These are phyloP conservation scores for Mustela lutreola DNA, from an alignment of 2,113 vertebrate species.

Conservation along the genomic window DNA sequence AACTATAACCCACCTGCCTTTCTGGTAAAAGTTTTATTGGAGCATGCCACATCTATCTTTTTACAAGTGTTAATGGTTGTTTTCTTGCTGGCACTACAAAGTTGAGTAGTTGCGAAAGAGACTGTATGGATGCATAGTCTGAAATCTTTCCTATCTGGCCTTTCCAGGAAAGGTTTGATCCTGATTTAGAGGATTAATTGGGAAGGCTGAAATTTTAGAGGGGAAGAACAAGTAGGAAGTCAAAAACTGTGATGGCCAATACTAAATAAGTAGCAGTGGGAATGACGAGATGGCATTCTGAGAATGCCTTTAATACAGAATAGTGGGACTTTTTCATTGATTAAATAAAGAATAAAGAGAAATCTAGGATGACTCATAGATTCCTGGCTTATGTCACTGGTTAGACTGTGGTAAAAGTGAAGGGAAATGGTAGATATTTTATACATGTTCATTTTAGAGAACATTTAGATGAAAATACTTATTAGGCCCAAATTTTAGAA, in stretches of 20 bases:
- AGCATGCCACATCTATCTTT: background rate
- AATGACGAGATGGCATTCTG: background rate
- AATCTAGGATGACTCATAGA: background rate
- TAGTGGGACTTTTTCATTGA: background rate
- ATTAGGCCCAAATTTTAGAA: background rate
- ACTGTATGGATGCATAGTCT: background rate
- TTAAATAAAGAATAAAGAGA: background rate
- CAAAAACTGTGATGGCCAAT: background rate
- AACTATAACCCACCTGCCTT: background rate
- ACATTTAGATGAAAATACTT: background rate
- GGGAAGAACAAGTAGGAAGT: background rate
- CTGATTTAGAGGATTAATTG: background rate
- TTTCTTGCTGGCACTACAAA: background rate
- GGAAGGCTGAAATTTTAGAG: background rate
- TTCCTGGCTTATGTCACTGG: background rate
- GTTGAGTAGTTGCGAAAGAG: background rate
- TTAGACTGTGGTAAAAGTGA: background rate
- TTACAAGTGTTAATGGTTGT: background rate
- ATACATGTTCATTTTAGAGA: background rate
- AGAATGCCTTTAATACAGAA: background rate
- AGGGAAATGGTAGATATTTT: background rate
- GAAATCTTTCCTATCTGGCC: background rate
- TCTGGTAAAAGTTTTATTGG: conserved; percentile 43
- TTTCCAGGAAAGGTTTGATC: background rate
- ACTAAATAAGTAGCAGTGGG: background rate